These are phyloP conservation scores for Leptogaster cylindrica DNA, from an alignment of 2,888 invertebrate genomes.

Conservation along the genomic window DNA sequence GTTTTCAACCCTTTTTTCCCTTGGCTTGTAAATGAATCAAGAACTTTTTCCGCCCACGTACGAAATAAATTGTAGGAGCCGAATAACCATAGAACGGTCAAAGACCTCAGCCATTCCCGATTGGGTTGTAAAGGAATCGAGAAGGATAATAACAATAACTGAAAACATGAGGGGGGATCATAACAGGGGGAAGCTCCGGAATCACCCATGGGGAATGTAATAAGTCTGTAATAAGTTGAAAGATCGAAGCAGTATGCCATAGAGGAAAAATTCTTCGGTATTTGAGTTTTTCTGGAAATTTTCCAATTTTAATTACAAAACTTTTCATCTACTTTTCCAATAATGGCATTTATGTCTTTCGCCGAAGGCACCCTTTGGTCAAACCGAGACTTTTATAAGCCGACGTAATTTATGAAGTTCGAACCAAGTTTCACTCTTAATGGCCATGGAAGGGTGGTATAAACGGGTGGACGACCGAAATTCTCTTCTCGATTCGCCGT, in stretches of 20 bases:
- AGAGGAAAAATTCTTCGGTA: neutral
- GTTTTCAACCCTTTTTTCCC: too few relatives aligned
- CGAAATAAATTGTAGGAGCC: too few relatives aligned
- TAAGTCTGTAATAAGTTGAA: conserved; percentile 28
- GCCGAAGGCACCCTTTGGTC: conserved; percentile 21
- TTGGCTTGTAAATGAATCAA: too few relatives aligned
- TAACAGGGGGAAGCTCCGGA: neutral
- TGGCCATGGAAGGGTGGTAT: neutral
- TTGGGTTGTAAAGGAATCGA: too few relatives aligned
- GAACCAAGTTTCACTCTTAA: conserved; percentile 2
- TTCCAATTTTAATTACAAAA: conserved; percentile 60
- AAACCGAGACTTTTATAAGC: conserved; percentile 28
- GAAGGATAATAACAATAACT: neutral
- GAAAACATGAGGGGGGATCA: neutral
- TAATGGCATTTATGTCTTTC: conserved; percentile 32
- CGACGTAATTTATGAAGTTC: conserved; percentile 33
- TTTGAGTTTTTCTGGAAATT: conserved; percentile 49
- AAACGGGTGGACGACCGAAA: neutral
- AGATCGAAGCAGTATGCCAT: conserved; percentile 1
- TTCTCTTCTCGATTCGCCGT: neutral
- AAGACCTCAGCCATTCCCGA: too few relatives aligned
- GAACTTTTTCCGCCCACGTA: too few relatives aligned
- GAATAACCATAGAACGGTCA: too few relatives aligned
- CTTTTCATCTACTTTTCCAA: conserved; percentile 55
- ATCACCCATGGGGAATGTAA: neutral